A percentile compares a stretch with the other conserved stretches of the same genome.
These are phyloP conservation scores for Drosophila parthenogenetica DNA, from an alignment of 2,888 invertebrate genomes.

Conservation along the genomic window DNA sequence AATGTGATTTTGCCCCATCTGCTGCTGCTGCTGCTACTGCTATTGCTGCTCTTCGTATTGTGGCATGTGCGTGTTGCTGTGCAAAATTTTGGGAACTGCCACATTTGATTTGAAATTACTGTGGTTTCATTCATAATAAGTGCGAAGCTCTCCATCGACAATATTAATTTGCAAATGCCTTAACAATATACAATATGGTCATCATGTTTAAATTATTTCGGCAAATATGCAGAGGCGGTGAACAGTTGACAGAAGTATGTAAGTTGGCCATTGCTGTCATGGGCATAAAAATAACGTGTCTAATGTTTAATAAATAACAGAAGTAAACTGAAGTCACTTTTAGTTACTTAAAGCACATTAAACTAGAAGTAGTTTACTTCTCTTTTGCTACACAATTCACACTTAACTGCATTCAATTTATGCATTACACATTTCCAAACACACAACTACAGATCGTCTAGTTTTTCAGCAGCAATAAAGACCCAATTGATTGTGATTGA, in stretches of 20 bases:
- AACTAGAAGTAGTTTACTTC: too few relatives aligned
- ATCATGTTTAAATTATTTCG: slow-evolving; percentile 13
- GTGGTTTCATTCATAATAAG: slow-evolving; percentile 37
- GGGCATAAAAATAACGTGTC: background rate
- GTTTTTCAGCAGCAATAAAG: slow-evolving; percentile 37
- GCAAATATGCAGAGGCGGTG: background rate
- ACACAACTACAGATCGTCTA: slow-evolving; percentile 20
- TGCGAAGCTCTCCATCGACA: slow-evolving; percentile 11
- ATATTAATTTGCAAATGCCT: slow-evolving; percentile 6
- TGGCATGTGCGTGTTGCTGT: slow-evolving; percentile 11
- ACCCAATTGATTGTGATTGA: slow-evolving; percentile 33
- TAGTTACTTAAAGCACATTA: too few relatives aligned
- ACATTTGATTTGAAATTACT: slow-evolving; percentile 56
- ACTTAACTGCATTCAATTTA: too few relatives aligned
- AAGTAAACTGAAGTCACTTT: too few relatives aligned
- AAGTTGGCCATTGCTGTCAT: too few relatives aligned
- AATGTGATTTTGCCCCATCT: slow-evolving; percentile 51
- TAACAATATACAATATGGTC: slow-evolving; percentile 14
- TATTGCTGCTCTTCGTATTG: slow-evolving; percentile 30
- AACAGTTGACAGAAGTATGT: background rate
- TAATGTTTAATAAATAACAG: too few relatives aligned
- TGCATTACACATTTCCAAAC: slow-evolving; percentile 4
- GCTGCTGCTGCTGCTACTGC: slow-evolving; percentile 1
- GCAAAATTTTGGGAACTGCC: slow-evolving; percentile 13
- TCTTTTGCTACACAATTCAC: too few relatives aligned